Evolutionary conservation across 2,888 invertebrate genomes (phyloP), one percentile per base, ranked within the genome.

Genomic region (Caenorhabditis sp.): DNA sequence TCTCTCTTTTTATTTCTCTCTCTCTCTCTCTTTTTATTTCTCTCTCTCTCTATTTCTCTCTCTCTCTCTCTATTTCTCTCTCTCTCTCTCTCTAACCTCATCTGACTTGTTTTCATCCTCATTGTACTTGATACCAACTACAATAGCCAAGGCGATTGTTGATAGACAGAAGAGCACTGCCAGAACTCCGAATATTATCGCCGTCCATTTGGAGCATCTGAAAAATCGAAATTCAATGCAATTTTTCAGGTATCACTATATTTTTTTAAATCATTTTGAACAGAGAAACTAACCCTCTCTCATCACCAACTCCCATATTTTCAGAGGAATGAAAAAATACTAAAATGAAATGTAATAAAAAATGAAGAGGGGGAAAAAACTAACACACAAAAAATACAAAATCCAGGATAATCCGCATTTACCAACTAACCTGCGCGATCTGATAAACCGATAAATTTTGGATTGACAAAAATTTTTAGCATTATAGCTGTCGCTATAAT

Each of bases 91-190:
- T 23, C 53, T 23, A 53, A 25, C 74, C 74, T 66, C 67, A 21
- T 62, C 36, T 20, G 63, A 57, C 60, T 60, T 64, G 31, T 72
- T 62, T 38, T 68, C 65, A 20, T 66, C 77, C 38, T 73, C 65
- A 25, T 67, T 76, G 49, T 70, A 74, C 65, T 82, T 84, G 67
- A 85, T 76, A n/a, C 83, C 86, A 53, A 86, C 78, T 1, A 82
- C 79, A 26, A 86, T 76, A 25, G 85, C 85, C 50, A 86, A 67
- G 8, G 76, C 85, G 31, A 86, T 74, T 1, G 86, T 86, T 4
- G 86, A 80, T 8, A 85, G 67, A 54, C 86, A 72, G 74, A 86
- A 87, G 8, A 85, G 57, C n/a, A 80, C 68, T 27, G 85, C 82
- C 20, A 86, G 67, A 27, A 85, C 65, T 38, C 80, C 82, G 50